Percentiles rank a stretch among this genome's conserved stretches.
Conservation (phyloP, 2,888 invertebrate species). For the Drepanosiphum platanoidis region DNA sequence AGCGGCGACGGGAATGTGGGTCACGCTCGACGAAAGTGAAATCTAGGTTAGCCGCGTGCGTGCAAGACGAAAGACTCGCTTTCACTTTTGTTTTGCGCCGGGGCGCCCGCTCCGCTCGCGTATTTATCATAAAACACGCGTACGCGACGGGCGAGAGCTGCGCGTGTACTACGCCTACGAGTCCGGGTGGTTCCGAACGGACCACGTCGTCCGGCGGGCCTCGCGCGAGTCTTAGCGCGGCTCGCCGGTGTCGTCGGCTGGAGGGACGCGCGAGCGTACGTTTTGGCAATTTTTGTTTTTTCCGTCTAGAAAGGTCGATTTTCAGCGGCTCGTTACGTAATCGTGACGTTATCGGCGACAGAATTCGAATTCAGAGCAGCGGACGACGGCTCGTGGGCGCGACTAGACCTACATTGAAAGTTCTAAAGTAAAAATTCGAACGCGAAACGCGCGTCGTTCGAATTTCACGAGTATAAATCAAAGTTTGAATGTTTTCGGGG, state of each 20-base stretch:
- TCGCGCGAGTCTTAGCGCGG: not conserved
- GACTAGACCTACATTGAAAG: too few relatives aligned
- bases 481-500: too few relatives aligned
- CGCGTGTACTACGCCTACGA: conserved; percentile 53
- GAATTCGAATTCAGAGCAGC: too few relatives aligned
- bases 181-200: conserved; percentile 17
- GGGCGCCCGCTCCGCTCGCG: conserved; percentile 12
- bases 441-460: too few relatives aligned
- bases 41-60: conserved; percentile 61
- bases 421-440: too few relatives aligned
- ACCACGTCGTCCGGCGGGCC: too few relatives aligned
- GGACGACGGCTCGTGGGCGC: too few relatives aligned
- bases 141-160: not conserved
- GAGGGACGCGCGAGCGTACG: not conserved
- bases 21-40: conserved; percentile 61
- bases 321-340: too few relatives aligned
- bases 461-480: too few relatives aligned
- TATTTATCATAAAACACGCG: not conserved
- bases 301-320: too few relatives aligned
- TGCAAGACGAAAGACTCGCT: conserved; percentile 58
- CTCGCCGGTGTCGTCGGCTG: not conserved
- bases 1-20: conserved; percentile 47
- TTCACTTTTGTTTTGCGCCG: conserved; percentile 59
- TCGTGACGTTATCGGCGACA: too few relatives aligned
- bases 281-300: too few relatives aligned